Base-by-base conservation (phyloP, 2,797 vertebrate genomes). In the Podargus strigoides region DNA sequence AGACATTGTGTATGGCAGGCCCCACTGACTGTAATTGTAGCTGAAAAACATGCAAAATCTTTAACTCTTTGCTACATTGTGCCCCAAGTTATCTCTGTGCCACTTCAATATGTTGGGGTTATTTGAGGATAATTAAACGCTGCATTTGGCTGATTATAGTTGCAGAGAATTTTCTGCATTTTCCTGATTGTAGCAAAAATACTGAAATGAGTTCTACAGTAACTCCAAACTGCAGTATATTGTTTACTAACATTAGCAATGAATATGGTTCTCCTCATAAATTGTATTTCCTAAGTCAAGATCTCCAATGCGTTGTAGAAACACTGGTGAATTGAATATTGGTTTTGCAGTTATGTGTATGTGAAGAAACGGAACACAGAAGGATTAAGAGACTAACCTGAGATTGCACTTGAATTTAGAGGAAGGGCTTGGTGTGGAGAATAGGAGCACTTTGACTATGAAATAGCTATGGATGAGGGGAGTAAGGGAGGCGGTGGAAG, bases 31-130 rank as follows among this genome's bases (percentile, higher is more conserved):
- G 8, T 62, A 95, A 95, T 46, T 94, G 80, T 76, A 89, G 72
- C 82, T 82, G 90, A 96, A 95, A 96, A 95, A 83, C 68, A 47
- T 91, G 92, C 82, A 89, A 89, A 86, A 95, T 93, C 84, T 92
- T 94, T 89, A 94, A 80, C 82, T 94, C 85, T 95, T 91, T 76
- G 49, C 69, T 56, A 60, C 32, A 2, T 78, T 86, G 56, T 78
- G 87, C 85, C 70, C 30, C 47, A 70, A 32, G 67, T 75, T 87
- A 32, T 39, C 78, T 23, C 58, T 84, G 44, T 90, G 44, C 27
- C 26, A 24, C 42, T 85, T 56, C 66, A 68, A 22, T 79, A 58
- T 56, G 41, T 59, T 81, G 32, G 62, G 59, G 30, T 88, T 88
- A 53, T 85, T 77, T 63, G 46, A 90, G 66, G 49, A 77, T 70